Conservation (phyloP, 2,113 vertebrate genomes). For the Vombatus ursinus region DNA sequence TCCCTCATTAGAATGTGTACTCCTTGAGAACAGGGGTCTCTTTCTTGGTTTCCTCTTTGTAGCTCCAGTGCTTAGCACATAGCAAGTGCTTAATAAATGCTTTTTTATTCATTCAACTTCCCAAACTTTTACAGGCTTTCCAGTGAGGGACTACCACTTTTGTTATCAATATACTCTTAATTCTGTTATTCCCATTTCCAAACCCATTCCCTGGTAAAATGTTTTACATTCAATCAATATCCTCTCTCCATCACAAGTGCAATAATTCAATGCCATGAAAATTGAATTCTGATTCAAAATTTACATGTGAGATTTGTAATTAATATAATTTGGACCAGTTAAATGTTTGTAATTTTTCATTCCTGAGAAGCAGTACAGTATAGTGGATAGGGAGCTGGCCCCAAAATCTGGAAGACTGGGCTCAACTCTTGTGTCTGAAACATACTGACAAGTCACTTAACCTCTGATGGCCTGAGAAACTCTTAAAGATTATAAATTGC, state of each 20-base stretch:
- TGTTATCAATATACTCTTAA: background rate
- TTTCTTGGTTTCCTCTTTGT: background rate
- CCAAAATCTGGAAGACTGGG: background rate
- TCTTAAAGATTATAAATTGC: background rate
- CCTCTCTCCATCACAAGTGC: background rate
- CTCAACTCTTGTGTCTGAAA: background rate
- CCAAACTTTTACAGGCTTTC: background rate
- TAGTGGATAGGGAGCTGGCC: background rate
- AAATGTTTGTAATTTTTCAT: conserved; percentile 9
- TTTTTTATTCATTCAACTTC: background rate
- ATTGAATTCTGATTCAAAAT: background rate
- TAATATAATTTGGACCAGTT: conserved; percentile 14
- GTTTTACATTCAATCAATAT: background rate
- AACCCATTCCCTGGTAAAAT: background rate
- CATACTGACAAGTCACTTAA: background rate
- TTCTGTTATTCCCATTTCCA: background rate
- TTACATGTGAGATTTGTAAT: background rate
- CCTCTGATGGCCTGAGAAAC: background rate
- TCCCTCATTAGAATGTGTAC: background rate
- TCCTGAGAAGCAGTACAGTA: background rate
- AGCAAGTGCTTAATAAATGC: background rate
- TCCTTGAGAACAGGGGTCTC: background rate
- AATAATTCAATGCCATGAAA: conserved; percentile 16
- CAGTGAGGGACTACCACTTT: background rate
- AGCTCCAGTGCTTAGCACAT: background rate